Conservation (phyloP, 2,888 invertebrate species). For the Corbicula japonica region DNA sequence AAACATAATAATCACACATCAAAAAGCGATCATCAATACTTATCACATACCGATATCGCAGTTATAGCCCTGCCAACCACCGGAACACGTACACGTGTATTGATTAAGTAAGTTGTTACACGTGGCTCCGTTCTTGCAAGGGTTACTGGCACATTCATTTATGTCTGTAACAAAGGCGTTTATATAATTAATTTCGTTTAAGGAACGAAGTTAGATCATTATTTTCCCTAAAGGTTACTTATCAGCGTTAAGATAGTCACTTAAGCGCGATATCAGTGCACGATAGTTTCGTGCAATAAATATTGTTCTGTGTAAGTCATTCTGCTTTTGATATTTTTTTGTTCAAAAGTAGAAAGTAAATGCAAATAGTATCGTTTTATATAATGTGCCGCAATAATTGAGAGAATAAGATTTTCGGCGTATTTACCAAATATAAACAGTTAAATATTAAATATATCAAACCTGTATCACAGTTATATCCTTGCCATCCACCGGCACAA, state of each 20-base stretch:
- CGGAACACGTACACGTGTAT: slow-evolving; percentile 11
- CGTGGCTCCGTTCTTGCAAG: slow-evolving; percentile 14
- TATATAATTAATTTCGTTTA: too few species aligned
- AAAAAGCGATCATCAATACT: too few species aligned
- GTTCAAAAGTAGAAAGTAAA: background rate
- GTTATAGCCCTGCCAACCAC: slow-evolving; percentile 3
- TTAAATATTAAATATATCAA: background rate
- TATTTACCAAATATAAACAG: background rate
- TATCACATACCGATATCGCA: slow-evolving; percentile 1
- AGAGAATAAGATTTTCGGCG: too few species aligned
- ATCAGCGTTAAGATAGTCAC: too few species aligned
- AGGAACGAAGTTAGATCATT: too few species aligned
- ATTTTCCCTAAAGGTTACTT: too few species aligned
- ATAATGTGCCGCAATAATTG: too few species aligned
- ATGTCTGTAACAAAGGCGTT: slow-evolving; percentile 1
- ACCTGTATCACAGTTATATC: slow-evolving; percentile 4
- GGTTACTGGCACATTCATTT: background rate
- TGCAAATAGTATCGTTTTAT: slow-evolving; percentile 2
- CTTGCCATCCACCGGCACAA: background rate
- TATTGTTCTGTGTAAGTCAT: too few species aligned
- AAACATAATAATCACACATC: too few species aligned
- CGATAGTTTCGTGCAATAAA: too few species aligned
- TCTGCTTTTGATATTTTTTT: too few species aligned
- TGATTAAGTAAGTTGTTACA: slow-evolving; percentile 5
- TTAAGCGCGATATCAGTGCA: too few species aligned